Base-by-base conservation (phyloP, 2,888 invertebrate genomes). In the Hyposoter dolosus region DNA sequence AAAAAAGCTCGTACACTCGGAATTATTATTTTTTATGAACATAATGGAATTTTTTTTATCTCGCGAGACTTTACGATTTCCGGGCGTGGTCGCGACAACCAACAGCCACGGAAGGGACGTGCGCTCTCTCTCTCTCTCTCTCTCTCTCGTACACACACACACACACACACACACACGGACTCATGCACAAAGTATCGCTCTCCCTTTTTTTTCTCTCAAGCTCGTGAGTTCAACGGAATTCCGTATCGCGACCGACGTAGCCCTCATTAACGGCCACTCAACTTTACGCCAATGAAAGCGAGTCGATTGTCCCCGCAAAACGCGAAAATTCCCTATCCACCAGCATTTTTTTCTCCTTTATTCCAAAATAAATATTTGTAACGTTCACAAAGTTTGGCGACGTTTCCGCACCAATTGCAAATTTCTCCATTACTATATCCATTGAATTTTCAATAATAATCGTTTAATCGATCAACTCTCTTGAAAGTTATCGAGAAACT, bases 221-320 rank as follows among this genome's bases (percentile, higher is more conserved):
- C 85, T 82, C 47, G 65, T 32, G 81, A 72, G 82, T 85, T 80
- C 80, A 77, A 63, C 80, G 83, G 76, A 83, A 86, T 83, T 83
- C 83, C 85, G 85, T 83, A 85, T 85, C 82, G 79, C 79, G 66
- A 81, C 82, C 82, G 75, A 69, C 83, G 74, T 56, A 85, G 83
- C 85, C 81, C 83, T 85, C 83, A 74, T 85, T 83, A 83, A 83
- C 85, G 85, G 83, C 83, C 85, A 83, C 83, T 83, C 85, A 83
- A 83, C 83, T 85, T 68, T 40, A 68, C 83, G 83, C 85, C 79
- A 83, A 85, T 66, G 71, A 85, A 80, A 79, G 82, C 75, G 65
- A 82, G 68, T 81, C 83, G 71, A 85, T 85, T 63, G 82, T 76
- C 53, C 65, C 63, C 28, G n/a, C 77, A 50, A 60, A 50, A 53